Conservation (phyloP, 1,140 invertebrate genomes). For the Achroia grisella region DNA sequence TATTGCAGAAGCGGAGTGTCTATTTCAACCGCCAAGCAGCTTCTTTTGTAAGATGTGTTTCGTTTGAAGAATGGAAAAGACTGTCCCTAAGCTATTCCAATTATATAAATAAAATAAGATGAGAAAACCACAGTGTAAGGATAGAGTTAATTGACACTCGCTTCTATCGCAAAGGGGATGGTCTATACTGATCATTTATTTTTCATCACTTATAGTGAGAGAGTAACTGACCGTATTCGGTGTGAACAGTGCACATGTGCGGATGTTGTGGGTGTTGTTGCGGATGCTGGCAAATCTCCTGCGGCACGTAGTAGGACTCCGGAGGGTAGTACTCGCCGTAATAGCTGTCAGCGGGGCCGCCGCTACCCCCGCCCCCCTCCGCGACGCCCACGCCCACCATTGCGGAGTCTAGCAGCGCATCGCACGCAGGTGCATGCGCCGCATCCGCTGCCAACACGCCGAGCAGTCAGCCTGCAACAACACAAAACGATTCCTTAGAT, state of each 20-base stretch:
- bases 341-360: conserved; percentile 39
- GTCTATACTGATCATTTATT: no score
- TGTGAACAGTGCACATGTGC: conserved; percentile 68
- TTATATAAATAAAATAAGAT: not conserved
- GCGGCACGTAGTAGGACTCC: conserved; percentile 63
- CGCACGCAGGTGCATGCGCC: conserved; percentile 41
- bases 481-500: not conserved
- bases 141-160: no score
- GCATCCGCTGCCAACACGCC: conserved; percentile 36
- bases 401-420: conserved; percentile 46
- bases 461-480: conserved; percentile 44
- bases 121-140: no score
- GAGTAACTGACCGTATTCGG: conserved; percentile 58
- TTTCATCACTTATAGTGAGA: no score
- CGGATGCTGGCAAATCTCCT: conserved; percentile 65
- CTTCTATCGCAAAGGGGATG: not conserved
- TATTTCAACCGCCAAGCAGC: no score
- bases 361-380: conserved; percentile 43
- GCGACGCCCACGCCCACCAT: conserved; percentile 63
- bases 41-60: no score
- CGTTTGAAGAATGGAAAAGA: no score
- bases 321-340: conserved; percentile 68
- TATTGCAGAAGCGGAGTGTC: no score
- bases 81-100: no score
- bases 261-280: conserved; percentile 63